Evolutionary conservation across 2,113 vertebrate genomes (phyloP).

Genomic region (Callocephalon fimbriatum): DNA sequence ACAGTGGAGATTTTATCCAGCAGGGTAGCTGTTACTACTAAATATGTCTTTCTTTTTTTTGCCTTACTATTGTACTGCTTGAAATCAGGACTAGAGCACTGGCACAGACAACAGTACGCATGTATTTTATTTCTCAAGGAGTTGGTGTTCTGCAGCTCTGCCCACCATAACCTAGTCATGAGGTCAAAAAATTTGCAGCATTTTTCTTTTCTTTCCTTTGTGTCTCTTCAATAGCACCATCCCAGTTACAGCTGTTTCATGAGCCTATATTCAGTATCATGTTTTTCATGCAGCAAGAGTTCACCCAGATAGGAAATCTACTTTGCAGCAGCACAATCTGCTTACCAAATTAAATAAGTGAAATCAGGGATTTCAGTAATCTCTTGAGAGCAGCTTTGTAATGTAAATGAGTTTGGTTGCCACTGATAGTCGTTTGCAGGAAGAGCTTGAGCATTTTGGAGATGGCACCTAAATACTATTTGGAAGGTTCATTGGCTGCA

Average conservation of each 20-base stretch:
- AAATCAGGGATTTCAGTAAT: constrained; percentile 21
- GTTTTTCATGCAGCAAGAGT: neutral
- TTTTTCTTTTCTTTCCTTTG: neutral
- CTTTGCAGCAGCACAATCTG: constrained; percentile 3
- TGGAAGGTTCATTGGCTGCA: neutral
- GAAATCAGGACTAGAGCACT: neutral
- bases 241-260: neutral
- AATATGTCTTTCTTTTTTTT: neutral
- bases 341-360: constrained; percentile 23
- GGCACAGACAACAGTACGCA: neutral
- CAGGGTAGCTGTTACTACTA: neutral
- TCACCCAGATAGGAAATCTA: neutral
- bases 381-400: constrained; percentile 5
- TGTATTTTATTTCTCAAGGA: neutral
- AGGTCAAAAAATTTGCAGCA: neutral
- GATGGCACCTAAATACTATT: neutral
- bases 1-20: neutral
- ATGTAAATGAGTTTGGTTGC: neutral
- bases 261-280: neutral
- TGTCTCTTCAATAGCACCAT: constrained; percentile 33
- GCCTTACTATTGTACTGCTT: neutral
- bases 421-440: neutral
- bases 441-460: neutral
- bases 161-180: neutral
- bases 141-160: neutral